Conservation (phyloP, 30 jellyfish, hydroid and myxozoan species). For the Aurelia aurita complex sp. Pacific region DNA sequence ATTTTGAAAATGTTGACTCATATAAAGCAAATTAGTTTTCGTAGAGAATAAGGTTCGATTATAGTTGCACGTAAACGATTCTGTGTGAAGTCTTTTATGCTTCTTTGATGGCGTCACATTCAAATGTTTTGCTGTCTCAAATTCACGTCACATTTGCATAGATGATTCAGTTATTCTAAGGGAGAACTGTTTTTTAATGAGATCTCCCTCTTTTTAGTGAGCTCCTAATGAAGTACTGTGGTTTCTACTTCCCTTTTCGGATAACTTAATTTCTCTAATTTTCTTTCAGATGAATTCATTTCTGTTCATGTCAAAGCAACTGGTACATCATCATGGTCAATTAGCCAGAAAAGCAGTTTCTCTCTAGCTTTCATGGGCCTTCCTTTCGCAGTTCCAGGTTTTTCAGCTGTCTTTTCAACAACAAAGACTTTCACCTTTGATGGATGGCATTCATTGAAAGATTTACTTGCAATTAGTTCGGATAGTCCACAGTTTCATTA, state of each 20-base stretch:
- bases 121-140: not conserved
- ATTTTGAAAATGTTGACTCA: too few species aligned
- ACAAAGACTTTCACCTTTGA: conserved; percentile 26
- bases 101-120: not conserved
- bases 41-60: too few species aligned
- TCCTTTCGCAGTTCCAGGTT: conserved; percentile 71
- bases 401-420: conserved; percentile 70
- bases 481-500: conserved; percentile 56
- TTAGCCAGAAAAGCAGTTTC: conserved; percentile 67
- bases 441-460: conserved; percentile 71
- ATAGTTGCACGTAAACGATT: too few species aligned
- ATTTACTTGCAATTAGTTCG: conserved; percentile 22
- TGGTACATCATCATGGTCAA: conserved; percentile 79
- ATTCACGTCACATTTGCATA: not conserved
- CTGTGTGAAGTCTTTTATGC: not conserved
- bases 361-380: conserved; percentile 76
- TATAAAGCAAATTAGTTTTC: too few species aligned
- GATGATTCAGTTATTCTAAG: not conserved
- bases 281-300: conserved; percentile 42
- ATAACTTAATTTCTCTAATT: conserved; percentile 18
- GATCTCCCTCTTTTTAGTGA: too few species aligned
- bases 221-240: not conserved
- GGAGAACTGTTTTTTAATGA: not conserved
- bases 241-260: not conserved
- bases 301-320: conserved; percentile 60